Conservation (phyloP, 2,797 vertebrate genomes). For the Avahi laniger region DNA sequence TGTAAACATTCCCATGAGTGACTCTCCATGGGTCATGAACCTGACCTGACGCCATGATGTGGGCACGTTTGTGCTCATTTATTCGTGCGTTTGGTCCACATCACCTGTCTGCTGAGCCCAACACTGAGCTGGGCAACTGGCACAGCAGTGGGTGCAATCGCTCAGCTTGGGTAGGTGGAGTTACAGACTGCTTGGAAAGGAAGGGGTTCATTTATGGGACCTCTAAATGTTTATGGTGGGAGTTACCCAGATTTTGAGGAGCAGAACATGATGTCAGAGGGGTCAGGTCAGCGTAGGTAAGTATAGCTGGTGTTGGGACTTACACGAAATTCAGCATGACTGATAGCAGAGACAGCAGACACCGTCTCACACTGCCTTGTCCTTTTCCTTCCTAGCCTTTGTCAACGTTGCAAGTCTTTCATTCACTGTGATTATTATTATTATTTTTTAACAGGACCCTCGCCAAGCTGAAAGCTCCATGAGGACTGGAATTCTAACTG, state of each 20-base stretch:
- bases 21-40: not conserved
- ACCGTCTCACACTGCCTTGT: not conserved
- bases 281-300: not conserved
- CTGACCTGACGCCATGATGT: not conserved
- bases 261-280: not conserved
- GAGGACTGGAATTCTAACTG: not conserved
- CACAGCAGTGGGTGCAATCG: fast-evolving
- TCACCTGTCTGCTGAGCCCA: not conserved
- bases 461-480: not conserved
- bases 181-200: not conserved
- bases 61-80: not conserved
- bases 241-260: not conserved
- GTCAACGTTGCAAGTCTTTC: not conserved
- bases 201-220: not conserved
- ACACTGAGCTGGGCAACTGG: not conserved
- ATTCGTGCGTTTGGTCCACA: not conserved
- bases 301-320: not conserved
- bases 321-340: no score
- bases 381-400: not conserved
- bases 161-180: not conserved
- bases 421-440: not conserved
- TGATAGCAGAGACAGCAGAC: not conserved
- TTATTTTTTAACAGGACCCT: not conserved
- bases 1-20: not conserved
- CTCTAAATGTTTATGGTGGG: not conserved